These are phyloP conservation scores for Aramus guarauna DNA, from an alignment of 2,113 vertebrate species.

Conservation along the genomic window DNA sequence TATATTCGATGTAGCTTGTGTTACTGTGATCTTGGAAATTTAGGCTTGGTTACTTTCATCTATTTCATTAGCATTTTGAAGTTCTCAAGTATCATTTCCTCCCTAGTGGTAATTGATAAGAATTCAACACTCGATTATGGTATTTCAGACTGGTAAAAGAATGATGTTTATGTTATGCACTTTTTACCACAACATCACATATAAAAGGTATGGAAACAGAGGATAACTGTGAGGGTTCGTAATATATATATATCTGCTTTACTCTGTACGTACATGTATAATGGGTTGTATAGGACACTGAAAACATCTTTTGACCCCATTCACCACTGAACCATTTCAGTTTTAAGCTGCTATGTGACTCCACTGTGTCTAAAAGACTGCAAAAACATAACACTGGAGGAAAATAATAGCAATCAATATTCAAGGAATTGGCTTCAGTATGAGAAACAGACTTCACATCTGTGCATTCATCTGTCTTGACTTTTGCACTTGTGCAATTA, in stretches of 20 bases:
- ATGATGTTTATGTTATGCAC: neutral
- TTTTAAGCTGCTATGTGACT: neutral
- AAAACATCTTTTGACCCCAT: neutral
- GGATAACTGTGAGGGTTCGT: neutral
- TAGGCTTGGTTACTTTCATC: neutral
- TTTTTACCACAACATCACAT: neutral
- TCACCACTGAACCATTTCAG: neutral
- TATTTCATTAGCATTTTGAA: neutral
- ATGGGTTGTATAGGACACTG: neutral
- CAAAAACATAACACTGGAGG: neutral
- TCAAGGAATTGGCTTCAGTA: neutral
- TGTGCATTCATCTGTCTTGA: neutral
- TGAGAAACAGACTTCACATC: neutral
- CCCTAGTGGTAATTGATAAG: neutral
- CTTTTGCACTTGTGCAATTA: neutral
- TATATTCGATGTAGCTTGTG: neutral
- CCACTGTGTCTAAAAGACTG: neutral
- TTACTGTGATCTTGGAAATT: neutral
- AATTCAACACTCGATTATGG: neutral
- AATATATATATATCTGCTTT: neutral
- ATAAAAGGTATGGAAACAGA: neutral
- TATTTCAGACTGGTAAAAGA: neutral
- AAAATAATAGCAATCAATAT: neutral
- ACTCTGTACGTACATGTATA: rapidly evolving
- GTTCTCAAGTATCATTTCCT: neutral